A percentile compares a stretch with the other conserved stretches of the same genome.
Conservation (phyloP, 2,888 invertebrate species). For the Meteorus colon region DNA sequence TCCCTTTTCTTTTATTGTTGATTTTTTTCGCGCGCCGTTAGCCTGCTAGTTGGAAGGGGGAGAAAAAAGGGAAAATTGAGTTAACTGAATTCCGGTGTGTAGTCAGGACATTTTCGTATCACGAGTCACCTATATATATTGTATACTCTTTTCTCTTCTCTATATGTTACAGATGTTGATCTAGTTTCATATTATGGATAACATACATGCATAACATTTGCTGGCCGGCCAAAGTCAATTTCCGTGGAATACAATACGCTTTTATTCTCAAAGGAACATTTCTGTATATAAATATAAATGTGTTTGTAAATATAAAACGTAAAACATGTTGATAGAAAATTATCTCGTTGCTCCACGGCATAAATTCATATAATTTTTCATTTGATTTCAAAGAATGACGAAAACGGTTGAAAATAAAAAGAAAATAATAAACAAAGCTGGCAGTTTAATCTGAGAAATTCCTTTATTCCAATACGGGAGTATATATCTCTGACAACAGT, state of each 20-base stretch:
- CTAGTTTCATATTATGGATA: slow-evolving; percentile 16
- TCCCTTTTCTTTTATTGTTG: background rate
- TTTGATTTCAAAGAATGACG: background rate
- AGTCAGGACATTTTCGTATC: slow-evolving; percentile 11
- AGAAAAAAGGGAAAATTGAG: slow-evolving; percentile 25
- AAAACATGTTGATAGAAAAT: background rate
- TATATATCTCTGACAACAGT: too few species aligned
- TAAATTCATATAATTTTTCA: background rate
- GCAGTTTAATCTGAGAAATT: background rate
- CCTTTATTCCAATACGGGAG: background rate
- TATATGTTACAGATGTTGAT: background rate
- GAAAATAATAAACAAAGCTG: too few species aligned
- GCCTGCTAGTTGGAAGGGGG: too few species aligned
- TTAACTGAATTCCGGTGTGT: slow-evolving; percentile 22
- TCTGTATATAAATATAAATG: background rate
- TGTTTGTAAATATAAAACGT: background rate
- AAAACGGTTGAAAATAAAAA: background rate
- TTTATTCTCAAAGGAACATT: background rate
- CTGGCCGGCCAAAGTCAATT: slow-evolving; percentile 18
- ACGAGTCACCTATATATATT: background rate
- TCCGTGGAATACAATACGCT: slow-evolving; percentile 13
- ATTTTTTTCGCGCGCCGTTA: background rate
- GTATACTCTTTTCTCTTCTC: background rate
- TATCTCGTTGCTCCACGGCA: background rate
- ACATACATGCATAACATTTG: background rate